These are phyloP conservation scores for Chrysochloris asiatica DNA, from an alignment of 2,113 vertebrate species.

Conservation along the genomic window DNA sequence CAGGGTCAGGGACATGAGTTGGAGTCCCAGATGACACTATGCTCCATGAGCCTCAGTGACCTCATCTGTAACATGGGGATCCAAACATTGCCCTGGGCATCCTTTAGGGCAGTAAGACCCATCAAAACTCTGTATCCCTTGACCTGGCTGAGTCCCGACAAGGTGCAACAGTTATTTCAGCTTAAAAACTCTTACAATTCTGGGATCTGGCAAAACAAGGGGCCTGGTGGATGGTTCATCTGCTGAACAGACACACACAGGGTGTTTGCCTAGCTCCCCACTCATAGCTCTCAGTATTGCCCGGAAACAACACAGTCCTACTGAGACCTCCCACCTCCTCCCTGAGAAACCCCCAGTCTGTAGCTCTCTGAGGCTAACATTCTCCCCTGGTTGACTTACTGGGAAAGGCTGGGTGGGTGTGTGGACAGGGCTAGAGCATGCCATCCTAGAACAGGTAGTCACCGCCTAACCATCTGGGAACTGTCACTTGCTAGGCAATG, in stretches of 20 bases:
- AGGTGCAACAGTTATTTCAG: not conserved
- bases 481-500: conserved; percentile 57
- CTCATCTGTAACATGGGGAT: not conserved
- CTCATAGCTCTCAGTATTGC: not conserved
- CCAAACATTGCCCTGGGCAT: not conserved
- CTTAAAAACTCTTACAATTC: not conserved
- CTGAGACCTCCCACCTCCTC: not conserved
- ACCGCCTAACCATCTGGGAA: conserved; percentile 1
- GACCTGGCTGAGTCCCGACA: not conserved
- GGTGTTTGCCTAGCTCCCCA: not conserved
- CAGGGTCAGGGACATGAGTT: not conserved
- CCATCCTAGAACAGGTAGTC: not conserved
- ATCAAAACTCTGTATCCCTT: not conserved
- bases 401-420: not conserved
- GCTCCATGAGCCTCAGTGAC: not conserved
- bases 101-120: not conserved
- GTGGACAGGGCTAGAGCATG: not conserved
- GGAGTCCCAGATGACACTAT: not conserved
- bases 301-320: not conserved
- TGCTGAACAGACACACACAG: not conserved
- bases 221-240: not conserved
- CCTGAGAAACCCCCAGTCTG: not conserved
- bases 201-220: not conserved
- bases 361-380: too few relatives aligned
- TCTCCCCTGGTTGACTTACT: not conserved